Conservation (phyloP, 2,888 invertebrate species). For the Scrobipalpa atriplicella region DNA sequence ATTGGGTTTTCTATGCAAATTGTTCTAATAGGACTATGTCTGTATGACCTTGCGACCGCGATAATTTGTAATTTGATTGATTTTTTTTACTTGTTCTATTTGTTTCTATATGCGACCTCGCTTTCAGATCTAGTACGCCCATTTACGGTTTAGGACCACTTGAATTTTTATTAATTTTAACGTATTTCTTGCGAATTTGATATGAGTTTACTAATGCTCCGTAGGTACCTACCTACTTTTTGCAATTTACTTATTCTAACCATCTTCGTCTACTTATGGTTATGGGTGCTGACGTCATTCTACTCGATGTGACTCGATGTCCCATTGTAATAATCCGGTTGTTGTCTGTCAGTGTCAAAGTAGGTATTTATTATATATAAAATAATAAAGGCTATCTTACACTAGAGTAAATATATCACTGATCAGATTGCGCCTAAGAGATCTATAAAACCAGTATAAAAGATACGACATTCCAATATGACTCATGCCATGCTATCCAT, state of each 20-base stretch:
- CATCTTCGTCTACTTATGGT: not conserved
- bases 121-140: not conserved
- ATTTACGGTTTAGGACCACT: not conserved
- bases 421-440: too few relatives aligned
- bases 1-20: not conserved
- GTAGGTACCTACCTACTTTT: not conserved
- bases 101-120: not conserved
- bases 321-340: not conserved
- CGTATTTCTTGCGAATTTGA: not conserved
- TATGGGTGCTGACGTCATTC: not conserved
- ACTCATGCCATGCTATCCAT: too few relatives aligned
- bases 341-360: not conserved
- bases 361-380: not conserved
- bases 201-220: not conserved
- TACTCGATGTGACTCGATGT: not conserved
- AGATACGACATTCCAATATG: too few relatives aligned
- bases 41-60: slow-evolving; percentile 36
- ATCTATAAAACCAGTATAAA: too few relatives aligned
- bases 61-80: slow-evolving; percentile 26
- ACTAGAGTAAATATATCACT: not conserved
- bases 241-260: not conserved
- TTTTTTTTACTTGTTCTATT: slow-evolving; percentile 24
- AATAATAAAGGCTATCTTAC: not conserved
- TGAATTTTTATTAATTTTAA: not conserved
- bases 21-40: not conserved